These are phyloP conservation scores for Dione juno DNA, from an alignment of 2,888 invertebrate genomes.

Conservation along the genomic window DNA sequence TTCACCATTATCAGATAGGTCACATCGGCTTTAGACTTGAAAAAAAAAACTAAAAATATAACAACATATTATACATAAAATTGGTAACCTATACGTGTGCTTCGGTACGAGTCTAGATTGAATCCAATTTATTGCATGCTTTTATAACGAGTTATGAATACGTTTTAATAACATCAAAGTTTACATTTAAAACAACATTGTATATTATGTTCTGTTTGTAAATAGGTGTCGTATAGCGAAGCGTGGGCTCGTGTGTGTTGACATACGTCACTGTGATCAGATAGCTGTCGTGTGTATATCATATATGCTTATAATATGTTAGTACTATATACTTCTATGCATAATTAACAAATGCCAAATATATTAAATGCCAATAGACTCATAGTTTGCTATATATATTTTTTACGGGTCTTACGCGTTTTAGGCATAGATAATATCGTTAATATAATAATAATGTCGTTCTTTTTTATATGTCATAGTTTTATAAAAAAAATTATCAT, in stretches of 20 bases:
- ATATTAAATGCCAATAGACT: neutral
- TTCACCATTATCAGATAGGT: conserved; percentile 25
- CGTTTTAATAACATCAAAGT: conserved; percentile 54
- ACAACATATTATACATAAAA: neutral
- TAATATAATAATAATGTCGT: no score
- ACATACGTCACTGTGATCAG: conserved; percentile 18
- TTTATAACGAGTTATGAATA: conserved; percentile 45
- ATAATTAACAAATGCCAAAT: neutral
- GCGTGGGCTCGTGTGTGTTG: conserved; percentile 54
- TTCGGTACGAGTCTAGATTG: conserved; percentile 19
- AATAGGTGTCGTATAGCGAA: conserved; percentile 65
- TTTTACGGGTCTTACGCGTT: neutral
- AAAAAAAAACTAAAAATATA: neutral
- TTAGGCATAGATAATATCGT: neutral
- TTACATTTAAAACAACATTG: conserved; percentile 48
- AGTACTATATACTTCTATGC: neutral
- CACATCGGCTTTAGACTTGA: neutral
- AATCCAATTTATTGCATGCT: conserved; percentile 20
- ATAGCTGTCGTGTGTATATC: neutral
- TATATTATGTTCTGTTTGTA: conserved; percentile 63
- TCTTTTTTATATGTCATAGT: no score
- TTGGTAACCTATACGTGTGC: neutral
- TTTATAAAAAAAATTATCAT: no score
- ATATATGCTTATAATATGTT: neutral
- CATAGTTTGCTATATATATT: neutral